Evolutionary conservation across 2,113 vertebrate genomes (phyloP).

Genomic region (Anoura caudifer): DNA sequence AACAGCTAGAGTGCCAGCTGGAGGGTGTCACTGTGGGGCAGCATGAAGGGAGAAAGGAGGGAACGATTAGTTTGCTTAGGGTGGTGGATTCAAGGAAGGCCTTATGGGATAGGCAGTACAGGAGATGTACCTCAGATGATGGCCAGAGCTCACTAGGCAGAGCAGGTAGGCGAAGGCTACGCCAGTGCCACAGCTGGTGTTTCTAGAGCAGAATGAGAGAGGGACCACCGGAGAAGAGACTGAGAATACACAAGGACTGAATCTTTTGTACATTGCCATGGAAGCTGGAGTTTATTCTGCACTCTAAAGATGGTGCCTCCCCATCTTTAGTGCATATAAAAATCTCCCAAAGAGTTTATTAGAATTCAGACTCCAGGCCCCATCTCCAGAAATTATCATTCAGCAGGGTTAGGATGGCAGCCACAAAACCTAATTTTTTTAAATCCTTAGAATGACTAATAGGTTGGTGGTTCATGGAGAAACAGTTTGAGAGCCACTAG

Average conservation of each 20-base stretch:
- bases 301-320: too few relatives aligned
- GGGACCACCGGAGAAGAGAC: fast-evolving
- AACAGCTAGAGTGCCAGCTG: neutral
- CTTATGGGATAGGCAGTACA: neutral
- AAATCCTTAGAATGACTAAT: neutral
- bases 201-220: neutral
- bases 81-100: neutral
- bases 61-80: neutral
- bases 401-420: neutral
- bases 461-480: neutral
- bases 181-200: too few relatives aligned
- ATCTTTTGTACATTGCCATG: neutral
- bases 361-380: neutral
- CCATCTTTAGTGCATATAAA: neutral
- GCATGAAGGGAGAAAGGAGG: neutral
- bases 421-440: neutral
- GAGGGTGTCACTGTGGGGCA: neutral
- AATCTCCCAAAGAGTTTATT: neutral
- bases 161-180: neutral
- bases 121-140: neutral
- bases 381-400: neutral
- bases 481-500: neutral
- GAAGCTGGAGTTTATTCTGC: neutral
- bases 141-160: neutral
- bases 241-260: neutral